phyloP scores from a whole-genome alignment of 2,113 vertebrate genomes.

The Rhipidura dahli region DNA sequence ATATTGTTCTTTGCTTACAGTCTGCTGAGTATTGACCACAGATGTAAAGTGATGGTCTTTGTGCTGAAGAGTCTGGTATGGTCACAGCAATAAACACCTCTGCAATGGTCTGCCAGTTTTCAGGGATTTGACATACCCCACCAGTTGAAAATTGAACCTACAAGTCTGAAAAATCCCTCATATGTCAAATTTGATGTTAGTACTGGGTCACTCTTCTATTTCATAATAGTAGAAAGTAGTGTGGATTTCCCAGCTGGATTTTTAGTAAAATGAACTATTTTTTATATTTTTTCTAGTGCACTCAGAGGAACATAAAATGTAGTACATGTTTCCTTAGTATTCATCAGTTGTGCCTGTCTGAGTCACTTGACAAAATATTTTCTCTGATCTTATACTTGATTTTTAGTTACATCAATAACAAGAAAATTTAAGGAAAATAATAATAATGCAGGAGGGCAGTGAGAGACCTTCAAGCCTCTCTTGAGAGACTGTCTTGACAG shows the following conservation, averaged over 20 bases:
- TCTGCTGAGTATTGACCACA: background rate
- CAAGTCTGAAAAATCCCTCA: slow-evolving; percentile 4
- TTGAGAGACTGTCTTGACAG: slow-evolving; percentile 33
- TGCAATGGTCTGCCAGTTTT: background rate
- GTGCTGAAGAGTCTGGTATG: background rate
- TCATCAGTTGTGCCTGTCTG: slow-evolving; percentile 42
- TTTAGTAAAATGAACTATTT: slow-evolving; percentile 18
- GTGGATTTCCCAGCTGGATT: background rate
- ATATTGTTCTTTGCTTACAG: background rate
- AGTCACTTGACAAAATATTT: slow-evolving; percentile 52
- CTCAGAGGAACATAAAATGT: slow-evolving; percentile 6
- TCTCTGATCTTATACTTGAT: slow-evolving; percentile 22
- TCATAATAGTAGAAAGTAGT: background rate
- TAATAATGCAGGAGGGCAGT: slow-evolving; percentile 14
- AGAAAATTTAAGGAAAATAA: slow-evolving; percentile 25
- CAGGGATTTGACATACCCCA: background rate
- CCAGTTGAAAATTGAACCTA: background rate
- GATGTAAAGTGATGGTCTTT: background rate
- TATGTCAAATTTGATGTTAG: slow-evolving; percentile 20
- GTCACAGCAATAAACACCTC: background rate
- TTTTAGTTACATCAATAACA: slow-evolving; percentile 28
- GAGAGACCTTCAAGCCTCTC: slow-evolving; percentile 23
- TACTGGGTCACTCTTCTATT: slow-evolving; percentile 14
- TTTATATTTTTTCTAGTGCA: background rate
- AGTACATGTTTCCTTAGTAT: background rate